phyloP scores from a whole-genome alignment of 2,888 invertebrate species.

The Drosophila antonietae region DNA sequence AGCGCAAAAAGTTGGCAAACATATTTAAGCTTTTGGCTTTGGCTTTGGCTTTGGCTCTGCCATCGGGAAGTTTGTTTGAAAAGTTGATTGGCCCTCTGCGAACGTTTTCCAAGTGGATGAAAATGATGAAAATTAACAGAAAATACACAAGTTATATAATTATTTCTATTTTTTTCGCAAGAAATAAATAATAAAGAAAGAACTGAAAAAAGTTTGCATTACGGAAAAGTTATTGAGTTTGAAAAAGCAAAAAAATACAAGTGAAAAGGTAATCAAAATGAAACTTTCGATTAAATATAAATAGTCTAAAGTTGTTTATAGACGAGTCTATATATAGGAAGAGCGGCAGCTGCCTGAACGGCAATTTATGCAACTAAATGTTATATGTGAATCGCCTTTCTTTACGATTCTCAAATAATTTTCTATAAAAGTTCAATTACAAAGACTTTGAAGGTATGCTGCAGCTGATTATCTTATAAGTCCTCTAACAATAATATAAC shows the following conservation, averaged over 20 bases:
- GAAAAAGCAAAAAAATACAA: neutral
- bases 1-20: slow-evolving; percentile 43
- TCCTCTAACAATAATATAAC: no score
- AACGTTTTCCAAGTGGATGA: slow-evolving; percentile 10
- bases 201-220: neutral
- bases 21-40: slow-evolving; percentile 43
- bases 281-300: neutral
- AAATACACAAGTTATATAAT: slow-evolving; percentile 30
- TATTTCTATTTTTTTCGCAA: slow-evolving; percentile 14
- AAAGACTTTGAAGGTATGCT: no score
- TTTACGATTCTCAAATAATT: neutral
- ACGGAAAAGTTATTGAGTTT: slow-evolving; percentile 7
- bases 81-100: slow-evolving; percentile 50
- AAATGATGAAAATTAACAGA: slow-evolving; percentile 24
- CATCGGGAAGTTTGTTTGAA: slow-evolving; percentile 40
- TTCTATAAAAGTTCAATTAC: no score
- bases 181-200: neutral
- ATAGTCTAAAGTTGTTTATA: neutral
- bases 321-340: no score
- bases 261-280: neutral
- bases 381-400: neutral
- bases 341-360: no score
- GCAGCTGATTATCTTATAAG: no score
- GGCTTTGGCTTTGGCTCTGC: slow-evolving; percentile 22
- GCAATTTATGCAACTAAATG: no score